Evolutionary conservation across 1,140 invertebrate genomes (phyloP), one percentile per base, ranked within the genome.

Genomic region (Psix sp.): DNA sequence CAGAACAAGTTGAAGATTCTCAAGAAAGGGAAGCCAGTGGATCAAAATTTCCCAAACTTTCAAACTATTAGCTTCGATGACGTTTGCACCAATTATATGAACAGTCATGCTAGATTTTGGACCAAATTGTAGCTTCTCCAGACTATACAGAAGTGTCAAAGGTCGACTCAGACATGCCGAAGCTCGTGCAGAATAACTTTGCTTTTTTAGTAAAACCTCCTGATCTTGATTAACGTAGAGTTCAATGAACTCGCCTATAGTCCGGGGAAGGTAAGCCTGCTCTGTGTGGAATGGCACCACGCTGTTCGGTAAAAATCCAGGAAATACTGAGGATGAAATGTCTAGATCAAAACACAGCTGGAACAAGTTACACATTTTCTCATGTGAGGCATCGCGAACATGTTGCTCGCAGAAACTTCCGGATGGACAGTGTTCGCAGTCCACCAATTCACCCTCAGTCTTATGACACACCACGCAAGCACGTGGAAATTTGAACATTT

Each of bases 401-500:
- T 83, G 78, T 3, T 73, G 24, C 21, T 46, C 6, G 9, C 83
- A 85, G 46, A 81, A 83, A 46, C 77, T 82, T 0, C 74, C 49
- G 14, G 49, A 63, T 3, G 76, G 76, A 36, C 82, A 84, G 2
- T 65, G 46, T 15, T 49, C 21, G 33, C 83, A 84, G 35, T 82
- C 65, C 16, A 17, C 63, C 9, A 84, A 7, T 13, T 77, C 63
- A 16, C 17, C 15, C 33, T 77, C 17, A 16, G 7, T 70, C 20
- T 82, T 54, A 13, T 81, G 76, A 21, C 82, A 84, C 5, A 79
- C 33, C 5, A 26, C 4, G 18, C 83, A 84, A 3, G 63, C 66
- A 67, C 65, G 71, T 6, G 77, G 74, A 54, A 82, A 84, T 54
- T 77, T 78, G 36, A 84, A 79, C 73, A 83, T 82, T 31, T 83